Evolutionary conservation across 2,888 invertebrate species (phyloP), one percentile per base, ranked within the genome.

Genomic region (Hirtodrosophila histrioides): DNA sequence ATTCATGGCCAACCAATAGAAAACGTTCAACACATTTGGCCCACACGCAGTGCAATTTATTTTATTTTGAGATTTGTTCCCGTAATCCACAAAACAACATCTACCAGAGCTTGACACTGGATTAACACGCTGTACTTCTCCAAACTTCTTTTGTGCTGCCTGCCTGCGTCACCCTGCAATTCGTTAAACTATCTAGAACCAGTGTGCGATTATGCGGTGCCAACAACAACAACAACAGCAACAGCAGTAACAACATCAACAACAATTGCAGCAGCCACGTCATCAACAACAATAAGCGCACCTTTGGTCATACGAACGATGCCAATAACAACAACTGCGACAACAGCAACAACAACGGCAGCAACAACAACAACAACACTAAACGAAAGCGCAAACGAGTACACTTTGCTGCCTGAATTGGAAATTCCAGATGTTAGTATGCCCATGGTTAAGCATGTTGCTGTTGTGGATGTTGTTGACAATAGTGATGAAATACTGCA

Each of bases 101-200:
- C 61, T 57, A 60, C 33, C 29, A 56, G 61, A 68, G 70, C 72
- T 70, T 72, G 61, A 81, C 74, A 75, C 79, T 89, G 89, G 89
- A 88, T 87, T 89, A 89, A 89, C 88, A 86, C 83, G 86, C 80
- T 90, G 85, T 89, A 73, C 85, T 89, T 90, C 78, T 84, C 82
- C 81, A 89, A 89, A 86, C 80, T 77, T 83, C 81, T 78, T 88
- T 89, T 81, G 85, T 86, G 89, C 89, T 89, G 89, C 89, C 76
- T 64, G 76, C 63, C 69, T 62, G 68, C 58, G 46, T 54, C 46
- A 45, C 41, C 23, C 36, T 74, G 69, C 56, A 70, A 73, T 60
- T 61, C 57, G 43, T 50, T 56, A 49, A 49, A 48, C n/a, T 37
- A 64, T 66, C 43, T 78, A 78, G 73, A 70, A 45, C 60, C 69